Percentiles rank a stretch among this genome's conserved stretches.
Conservation (phyloP, 2,888 invertebrate species). For the Hirtodrosophila duncani region DNA sequence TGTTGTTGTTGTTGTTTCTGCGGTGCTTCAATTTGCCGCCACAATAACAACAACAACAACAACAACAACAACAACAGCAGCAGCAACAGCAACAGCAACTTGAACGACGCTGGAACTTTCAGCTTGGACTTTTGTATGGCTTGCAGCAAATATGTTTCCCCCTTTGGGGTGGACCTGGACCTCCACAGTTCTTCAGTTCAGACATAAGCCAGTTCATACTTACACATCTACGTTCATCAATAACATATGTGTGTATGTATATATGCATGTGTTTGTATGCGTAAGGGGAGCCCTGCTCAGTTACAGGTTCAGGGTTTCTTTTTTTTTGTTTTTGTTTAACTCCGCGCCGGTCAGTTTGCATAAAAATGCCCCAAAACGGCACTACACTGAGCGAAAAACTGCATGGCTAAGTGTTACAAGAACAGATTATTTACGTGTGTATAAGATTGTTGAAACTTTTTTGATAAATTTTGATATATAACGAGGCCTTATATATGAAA, state of each 20-base stretch:
- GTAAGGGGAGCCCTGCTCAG: background rate
- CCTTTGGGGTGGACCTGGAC: constrained; percentile 51
- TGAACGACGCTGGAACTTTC: no score
- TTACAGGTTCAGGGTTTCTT: background rate
- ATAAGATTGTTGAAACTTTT: no score
- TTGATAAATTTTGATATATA: no score
- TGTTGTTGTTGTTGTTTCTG: constrained; percentile 51
- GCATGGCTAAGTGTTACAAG: no score
- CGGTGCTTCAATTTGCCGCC: no score
- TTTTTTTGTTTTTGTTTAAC: background rate
- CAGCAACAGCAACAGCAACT: no score
- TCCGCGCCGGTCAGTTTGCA: constrained; percentile 38
- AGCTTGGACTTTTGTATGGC: constrained; percentile 55
- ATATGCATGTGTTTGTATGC: constrained; percentile 1
- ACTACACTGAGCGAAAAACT: constrained; percentile 37
- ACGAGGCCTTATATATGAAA: no score
- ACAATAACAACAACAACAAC: no score
- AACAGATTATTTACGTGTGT: no score
- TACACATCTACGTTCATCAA: background rate
- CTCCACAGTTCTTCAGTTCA: constrained; percentile 12
- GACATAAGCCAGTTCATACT: constrained; percentile 1
- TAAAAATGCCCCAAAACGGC: constrained; percentile 43
- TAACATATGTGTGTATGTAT: background rate
- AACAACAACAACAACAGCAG: no score
- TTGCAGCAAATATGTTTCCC: constrained; percentile 68